These are phyloP conservation scores for Andricus quercusramuli DNA, from an alignment of 2,888 invertebrate species.

Conservation along the genomic window DNA sequence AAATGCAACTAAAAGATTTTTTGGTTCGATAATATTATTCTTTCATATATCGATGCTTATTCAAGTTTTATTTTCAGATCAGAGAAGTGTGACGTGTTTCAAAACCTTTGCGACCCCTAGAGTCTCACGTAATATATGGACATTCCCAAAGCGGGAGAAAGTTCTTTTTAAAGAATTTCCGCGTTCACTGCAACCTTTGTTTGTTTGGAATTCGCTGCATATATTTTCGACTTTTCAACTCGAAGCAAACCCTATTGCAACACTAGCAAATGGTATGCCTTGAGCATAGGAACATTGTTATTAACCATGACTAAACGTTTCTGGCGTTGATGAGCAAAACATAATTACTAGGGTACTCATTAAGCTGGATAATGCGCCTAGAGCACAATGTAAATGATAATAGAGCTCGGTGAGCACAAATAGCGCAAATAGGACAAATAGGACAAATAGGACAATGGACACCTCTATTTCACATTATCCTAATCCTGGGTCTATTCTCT, in stretches of 20 bases:
- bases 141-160: no score
- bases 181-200: neutral
- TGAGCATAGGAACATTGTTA: neutral
- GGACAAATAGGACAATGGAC: neutral
- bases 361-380: neutral
- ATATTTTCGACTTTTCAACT: neutral
- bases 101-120: no score
- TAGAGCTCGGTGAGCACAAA: constrained; percentile 6
- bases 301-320: constrained; percentile 29
- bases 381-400: constrained; percentile 28
- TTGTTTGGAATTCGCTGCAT: neutral
- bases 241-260: neutral
- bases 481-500: neutral
- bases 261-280: neutral
- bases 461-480: neutral
- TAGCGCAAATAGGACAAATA: no score
- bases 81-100: no score
- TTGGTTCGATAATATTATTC: no score
- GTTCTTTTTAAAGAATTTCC: neutral
- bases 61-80: no score
- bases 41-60: no score
- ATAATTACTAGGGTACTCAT: constrained; percentile 20
- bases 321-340: constrained; percentile 26
- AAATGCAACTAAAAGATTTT: no score
- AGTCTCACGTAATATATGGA: no score